Base-by-base conservation (phyloP, 2,888 invertebrate genomes). In the Ommatoiulus sabulosus region DNA sequence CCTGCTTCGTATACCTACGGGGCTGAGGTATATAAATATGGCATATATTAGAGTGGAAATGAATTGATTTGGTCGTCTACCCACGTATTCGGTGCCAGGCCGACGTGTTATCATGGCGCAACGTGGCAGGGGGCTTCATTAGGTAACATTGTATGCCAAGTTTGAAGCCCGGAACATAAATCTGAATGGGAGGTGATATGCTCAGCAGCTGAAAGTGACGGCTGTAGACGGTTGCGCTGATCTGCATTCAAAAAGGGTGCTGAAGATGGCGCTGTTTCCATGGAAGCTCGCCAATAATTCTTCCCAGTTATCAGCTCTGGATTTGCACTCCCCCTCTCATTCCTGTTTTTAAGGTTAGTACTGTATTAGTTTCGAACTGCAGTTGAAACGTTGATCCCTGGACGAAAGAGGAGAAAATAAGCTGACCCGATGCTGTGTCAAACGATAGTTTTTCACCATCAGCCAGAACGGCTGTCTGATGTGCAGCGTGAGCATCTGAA, bases 61-160 rank as follows among this genome's bases (percentile, higher is more conserved):
- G 72, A 72, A 72, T 72, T 72, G 72, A 72, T 72, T 72, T 72
- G 72, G 72, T 72, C 72, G 72, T 72, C 72, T 72, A 72, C 72
- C 72, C 72, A 72, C 72, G 72, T 72, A 72, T 72, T 72, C 72
- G 72, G 72, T 72, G 72, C 72, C 72, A 72, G 72, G 72, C 24
- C 72, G 72, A 72, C 72, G 72, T 72, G 72, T 72, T 72, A 72
- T 72, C 72, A 72, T 72, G 72, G 72, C 24, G 10, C 72, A 72
- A n/a, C 72, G 72, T 72, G 72, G 72, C 72, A 72, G 72, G 72
- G 72, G 72, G 72, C 72, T 72, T 72, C 72, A 72, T 72, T 72
- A 72, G 72, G 72, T 72, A 72, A 72, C 72, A 72, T 72, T 72
- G 72, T 72, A 72, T 72, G 72, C 72, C 72, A 72, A 72, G 72